phyloP scores from a whole-genome alignment of 2,888 invertebrate genomes.

The Drosophila eohydei region DNA sequence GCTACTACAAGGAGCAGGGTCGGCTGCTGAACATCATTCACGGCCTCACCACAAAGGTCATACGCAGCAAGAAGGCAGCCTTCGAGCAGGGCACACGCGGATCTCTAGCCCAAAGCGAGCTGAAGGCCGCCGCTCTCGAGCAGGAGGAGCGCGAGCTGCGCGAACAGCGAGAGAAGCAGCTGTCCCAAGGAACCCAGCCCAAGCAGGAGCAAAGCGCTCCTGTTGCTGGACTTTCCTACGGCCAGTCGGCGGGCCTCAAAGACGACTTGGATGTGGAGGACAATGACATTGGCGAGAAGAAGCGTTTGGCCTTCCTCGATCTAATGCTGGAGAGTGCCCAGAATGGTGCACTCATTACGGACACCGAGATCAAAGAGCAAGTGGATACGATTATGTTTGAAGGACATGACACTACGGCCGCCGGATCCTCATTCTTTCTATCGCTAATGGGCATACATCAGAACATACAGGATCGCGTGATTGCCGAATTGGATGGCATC shows the following conservation, averaged over 20 bases:
- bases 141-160: slow-evolving; percentile 49
- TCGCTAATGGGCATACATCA: slow-evolving; percentile 91
- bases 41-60: slow-evolving; percentile 92
- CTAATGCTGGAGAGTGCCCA: slow-evolving; percentile 92
- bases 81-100: slow-evolving; percentile 88
- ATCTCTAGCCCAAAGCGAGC: slow-evolving; percentile 81
- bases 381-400: slow-evolving; percentile 95
- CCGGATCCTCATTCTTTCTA: slow-evolving; percentile 92
- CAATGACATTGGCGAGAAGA: slow-evolving; percentile 92
- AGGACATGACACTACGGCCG: slow-evolving; percentile 93
- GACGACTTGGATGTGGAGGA: slow-evolving; percentile 93
- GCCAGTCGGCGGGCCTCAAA: slow-evolving; percentile 90
- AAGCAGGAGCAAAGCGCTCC: slow-evolving; percentile 67
- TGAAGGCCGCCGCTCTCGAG: slow-evolving; percentile 65
- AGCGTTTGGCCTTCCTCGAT: slow-evolving; percentile 94
- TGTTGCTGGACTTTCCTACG: slow-evolving; percentile 89
- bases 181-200: not conserved
- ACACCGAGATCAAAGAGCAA: slow-evolving; percentile 93
- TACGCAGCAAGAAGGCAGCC: slow-evolving; percentile 91
- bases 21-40: slow-evolving; percentile 91
- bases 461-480: slow-evolving; percentile 89
- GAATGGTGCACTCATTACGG: slow-evolving; percentile 89
- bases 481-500: slow-evolving; percentile 90
- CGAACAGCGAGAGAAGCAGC: slow-evolving; percentile 16
- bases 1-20: slow-evolving; percentile 91